phyloP scores from a whole-genome alignment of 2,113 vertebrate genomes.

The Menura novaehollandiae region DNA sequence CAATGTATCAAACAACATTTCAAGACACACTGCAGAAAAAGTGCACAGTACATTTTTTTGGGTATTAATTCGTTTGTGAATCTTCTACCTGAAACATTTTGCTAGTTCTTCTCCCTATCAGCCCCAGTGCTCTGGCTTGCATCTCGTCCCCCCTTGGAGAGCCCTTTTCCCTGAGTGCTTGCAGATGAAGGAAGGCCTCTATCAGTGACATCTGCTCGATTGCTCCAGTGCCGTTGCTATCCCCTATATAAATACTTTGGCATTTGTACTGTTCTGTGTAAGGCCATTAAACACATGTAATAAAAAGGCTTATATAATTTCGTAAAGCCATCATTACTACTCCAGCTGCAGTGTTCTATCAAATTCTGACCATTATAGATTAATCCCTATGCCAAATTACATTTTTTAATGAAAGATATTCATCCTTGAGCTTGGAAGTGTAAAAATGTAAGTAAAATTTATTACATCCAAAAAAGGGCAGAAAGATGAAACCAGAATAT shows the following conservation, averaged over 20 bases:
- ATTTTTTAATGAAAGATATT: background rate
- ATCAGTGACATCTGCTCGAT: background rate
- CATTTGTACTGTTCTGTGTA: background rate
- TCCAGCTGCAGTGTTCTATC: background rate
- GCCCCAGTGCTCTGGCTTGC: background rate
- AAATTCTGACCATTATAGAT: background rate
- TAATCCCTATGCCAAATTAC: background rate
- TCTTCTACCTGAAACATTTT: background rate
- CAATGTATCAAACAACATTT: background rate
- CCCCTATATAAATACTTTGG: background rate
- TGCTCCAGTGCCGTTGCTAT: background rate
- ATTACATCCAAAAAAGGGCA: background rate
- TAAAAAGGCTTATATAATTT: conserved; percentile 27
- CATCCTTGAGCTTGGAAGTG: background rate
- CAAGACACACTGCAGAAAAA: background rate
- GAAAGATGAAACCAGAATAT: background rate
- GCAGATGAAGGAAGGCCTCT: background rate
- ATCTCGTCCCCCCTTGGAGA: background rate
- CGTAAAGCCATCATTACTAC: background rate
- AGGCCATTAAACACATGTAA: background rate
- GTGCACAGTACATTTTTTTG: background rate
- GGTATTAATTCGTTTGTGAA: background rate
- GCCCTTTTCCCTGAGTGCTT: background rate
- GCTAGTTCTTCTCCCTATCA: background rate
- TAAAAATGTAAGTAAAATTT: background rate